A percentile compares a stretch with the other conserved stretches of the same genome.
These are phyloP conservation scores for Willisornis vidua DNA, from an alignment of 2,113 vertebrate species.

Conservation along the genomic window DNA sequence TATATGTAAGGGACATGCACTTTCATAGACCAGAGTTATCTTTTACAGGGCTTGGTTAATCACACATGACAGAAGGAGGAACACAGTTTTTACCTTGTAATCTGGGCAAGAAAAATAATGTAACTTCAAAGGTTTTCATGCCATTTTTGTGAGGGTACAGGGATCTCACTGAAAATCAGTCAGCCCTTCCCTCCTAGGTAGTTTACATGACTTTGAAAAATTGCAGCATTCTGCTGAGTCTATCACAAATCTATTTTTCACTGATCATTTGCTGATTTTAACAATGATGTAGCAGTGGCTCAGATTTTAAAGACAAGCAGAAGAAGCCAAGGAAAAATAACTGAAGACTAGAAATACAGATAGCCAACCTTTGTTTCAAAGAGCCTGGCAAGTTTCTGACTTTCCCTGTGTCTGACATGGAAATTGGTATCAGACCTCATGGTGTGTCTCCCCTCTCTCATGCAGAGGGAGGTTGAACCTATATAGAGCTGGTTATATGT, in stretches of 20 bases:
- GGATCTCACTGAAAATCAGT: not conserved
- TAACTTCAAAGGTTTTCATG: not conserved
- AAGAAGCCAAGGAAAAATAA: not conserved
- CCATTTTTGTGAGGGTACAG: not conserved
- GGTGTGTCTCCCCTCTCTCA: not conserved
- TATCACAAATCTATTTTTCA: not conserved
- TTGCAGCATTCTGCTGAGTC: not conserved
- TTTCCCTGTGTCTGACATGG: not conserved
- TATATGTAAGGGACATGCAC: rapidly evolving
- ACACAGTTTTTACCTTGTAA: not conserved
- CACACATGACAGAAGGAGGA: not conserved
- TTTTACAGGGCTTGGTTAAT: not conserved
- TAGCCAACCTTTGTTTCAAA: not conserved
- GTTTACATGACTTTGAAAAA: not conserved
- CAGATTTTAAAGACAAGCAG: not conserved
- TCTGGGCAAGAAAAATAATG: not conserved
- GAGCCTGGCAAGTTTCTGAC: not conserved
- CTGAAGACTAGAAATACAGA: not conserved
- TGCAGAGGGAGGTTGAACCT: rapidly evolving
- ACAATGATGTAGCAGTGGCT: not conserved
- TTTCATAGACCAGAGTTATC: not conserved
- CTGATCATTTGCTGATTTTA: not conserved
- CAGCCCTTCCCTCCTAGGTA: not conserved
- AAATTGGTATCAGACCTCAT: not conserved
- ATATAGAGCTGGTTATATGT: not conserved